Base-by-base conservation (phyloP, 2,797 vertebrate genomes). In the Petrocephalus sullivani region DNA sequence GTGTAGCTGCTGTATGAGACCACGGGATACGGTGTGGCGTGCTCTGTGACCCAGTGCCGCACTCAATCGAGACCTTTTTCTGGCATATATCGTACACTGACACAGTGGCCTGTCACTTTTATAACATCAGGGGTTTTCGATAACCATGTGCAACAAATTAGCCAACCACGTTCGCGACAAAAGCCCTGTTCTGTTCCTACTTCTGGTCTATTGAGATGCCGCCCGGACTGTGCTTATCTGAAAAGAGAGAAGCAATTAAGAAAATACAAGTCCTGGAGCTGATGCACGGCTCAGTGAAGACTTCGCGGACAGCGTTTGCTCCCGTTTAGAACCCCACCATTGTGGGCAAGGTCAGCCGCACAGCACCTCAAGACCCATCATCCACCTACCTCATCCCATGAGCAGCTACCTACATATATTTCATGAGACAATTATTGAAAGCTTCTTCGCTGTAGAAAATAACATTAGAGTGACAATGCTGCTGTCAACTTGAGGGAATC, bases 161-260 rank as follows among this genome's bases (percentile, higher is more conserved):
- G 41, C n/a, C 53, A 37, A 58, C 54, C 28, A 19, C 56, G 28
- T 41, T 41, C 4, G 84, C 33, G 56, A 58, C 84, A 86, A 33
- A 60, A 57, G 56, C 23, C 49, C 53, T 41, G 23, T 53, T 83
- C 33, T 71, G 75, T 4, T 56, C 16, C 4, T 33, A 56, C 60
- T 53, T 33, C 37, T 28, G 54, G 33, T 60, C 61, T 19, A 46
- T 21, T 67, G 83, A 54, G 49, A 61, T 71, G 46, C 12, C 82
- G 33, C 23, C 53, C 41, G 46, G 85, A 14, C 56, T 14, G 85
- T 14, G 58, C 46, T 46, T 56, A 57, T 51, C 49, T 83, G 88
- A 83, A 87, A 56, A 58, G 86, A 56, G 86, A 87, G 58, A 87
- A 56, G 71, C 85, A 86, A 87, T 87, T 82, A 82, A 87, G 78